Conservation (phyloP, 2,888 invertebrate species). For the Beris morrisii region DNA sequence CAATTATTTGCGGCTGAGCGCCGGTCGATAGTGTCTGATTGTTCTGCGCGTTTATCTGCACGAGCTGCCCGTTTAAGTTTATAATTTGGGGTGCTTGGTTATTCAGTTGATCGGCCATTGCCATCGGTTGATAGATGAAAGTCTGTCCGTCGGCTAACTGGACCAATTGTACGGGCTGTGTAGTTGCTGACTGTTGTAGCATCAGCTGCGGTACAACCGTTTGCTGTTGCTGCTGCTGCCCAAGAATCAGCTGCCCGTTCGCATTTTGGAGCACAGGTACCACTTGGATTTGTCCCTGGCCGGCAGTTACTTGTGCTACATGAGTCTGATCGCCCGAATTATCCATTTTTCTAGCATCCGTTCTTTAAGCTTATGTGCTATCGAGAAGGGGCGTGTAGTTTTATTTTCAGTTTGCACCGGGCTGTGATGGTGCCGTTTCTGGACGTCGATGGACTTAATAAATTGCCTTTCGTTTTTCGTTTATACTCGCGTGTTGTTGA, state of each 20-base stretch:
- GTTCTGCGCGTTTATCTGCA: constrained; percentile 51
- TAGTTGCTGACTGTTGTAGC: constrained; percentile 49
- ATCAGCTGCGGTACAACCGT: constrained; percentile 52
- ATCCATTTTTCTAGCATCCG: constrained; percentile 44
- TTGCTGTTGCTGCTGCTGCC: constrained; percentile 50
- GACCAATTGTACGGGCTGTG: constrained; percentile 71
- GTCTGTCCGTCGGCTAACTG: constrained; percentile 94
- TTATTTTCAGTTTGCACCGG: not conserved
- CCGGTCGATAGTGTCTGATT: constrained; percentile 38
- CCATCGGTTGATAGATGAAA: constrained; percentile 77
- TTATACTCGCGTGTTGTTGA: constrained; percentile 41
- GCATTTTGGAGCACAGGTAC: constrained; percentile 38
- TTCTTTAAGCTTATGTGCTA: constrained; percentile 42
- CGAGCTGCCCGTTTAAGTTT: constrained; percentile 55
- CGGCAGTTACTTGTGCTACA: constrained; percentile 35
- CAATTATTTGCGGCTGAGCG: constrained; percentile 44
- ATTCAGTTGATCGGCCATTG: constrained; percentile 58
- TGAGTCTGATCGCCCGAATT: constrained; percentile 21
- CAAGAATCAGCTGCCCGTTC: constrained; percentile 51
- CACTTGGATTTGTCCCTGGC: constrained; percentile 39
- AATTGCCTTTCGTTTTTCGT: not conserved
- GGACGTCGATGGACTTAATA: too few relatives aligned
- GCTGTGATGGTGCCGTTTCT: not conserved
- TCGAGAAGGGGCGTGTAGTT: constrained; percentile 15
- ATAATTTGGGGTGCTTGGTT: constrained; percentile 65